Evolutionary conservation across 2,113 vertebrate species (phyloP).

Genomic region (Clarias macrocephalus): DNA sequence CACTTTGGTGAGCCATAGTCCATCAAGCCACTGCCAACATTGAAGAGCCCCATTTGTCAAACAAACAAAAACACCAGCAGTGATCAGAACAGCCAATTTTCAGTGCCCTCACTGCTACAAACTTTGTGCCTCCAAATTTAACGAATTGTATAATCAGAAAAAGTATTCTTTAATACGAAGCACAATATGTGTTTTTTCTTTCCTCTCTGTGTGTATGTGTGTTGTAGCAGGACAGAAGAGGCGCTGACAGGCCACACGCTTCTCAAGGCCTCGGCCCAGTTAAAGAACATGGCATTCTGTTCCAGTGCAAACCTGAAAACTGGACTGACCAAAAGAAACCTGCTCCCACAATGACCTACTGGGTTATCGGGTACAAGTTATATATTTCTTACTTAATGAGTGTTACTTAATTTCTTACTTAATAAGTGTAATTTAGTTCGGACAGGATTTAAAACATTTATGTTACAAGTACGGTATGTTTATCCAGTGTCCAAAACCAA

Average conservation of each 20-base stretch:
- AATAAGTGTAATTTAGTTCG: not conserved
- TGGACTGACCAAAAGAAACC: slow-evolving; percentile 89
- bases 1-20: too few species aligned
- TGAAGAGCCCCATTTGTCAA: too few species aligned
- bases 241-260: slow-evolving; percentile 35
- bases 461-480: not conserved
- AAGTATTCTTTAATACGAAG: too few species aligned
- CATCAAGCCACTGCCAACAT: too few species aligned
- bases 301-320: slow-evolving; percentile 90
- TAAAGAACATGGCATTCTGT: slow-evolving; percentile 90
- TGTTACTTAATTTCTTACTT: not conserved
- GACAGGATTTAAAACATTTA: not conserved
- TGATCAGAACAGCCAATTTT: too few species aligned
- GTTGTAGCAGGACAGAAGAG: slow-evolving; percentile 59
- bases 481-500: not conserved
- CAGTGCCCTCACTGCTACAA: too few species aligned
- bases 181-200: not conserved
- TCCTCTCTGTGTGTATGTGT: not conserved
- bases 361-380: slow-evolving; percentile 91
- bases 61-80: too few species aligned
- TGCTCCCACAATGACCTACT: slow-evolving; percentile 91
- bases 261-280: slow-evolving; percentile 72
- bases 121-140: too few species aligned
- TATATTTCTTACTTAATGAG: not conserved
- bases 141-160: too few species aligned